Evolutionary conservation across 2,888 invertebrate genomes (phyloP).

Genomic region (Pristionchus maxplancki): DNA sequence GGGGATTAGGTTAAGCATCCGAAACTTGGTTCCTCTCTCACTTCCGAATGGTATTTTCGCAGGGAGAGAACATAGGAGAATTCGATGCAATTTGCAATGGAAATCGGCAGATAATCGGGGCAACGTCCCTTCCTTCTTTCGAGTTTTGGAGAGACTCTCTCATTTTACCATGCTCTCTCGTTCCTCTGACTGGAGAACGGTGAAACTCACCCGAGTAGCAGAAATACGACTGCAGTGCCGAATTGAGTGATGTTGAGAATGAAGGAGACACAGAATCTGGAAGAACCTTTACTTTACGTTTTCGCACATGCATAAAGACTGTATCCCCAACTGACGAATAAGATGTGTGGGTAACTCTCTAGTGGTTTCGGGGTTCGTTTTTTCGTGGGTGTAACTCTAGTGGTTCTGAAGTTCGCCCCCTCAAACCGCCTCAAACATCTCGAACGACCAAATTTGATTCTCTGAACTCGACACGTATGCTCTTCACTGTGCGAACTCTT

Average conservation of each 20-base stretch:
- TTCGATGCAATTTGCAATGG: no score
- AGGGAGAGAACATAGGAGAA: neutral
- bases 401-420: neutral
- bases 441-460: neutral
- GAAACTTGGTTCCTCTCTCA: neutral
- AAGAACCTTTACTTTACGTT: neutral
- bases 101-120: no score
- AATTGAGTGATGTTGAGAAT: conserved; percentile 72
- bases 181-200: neutral
- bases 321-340: no score
- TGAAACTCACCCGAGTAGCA: conserved; percentile 63
- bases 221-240: conserved; percentile 75
- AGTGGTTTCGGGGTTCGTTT: neutral
- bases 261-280: conserved; percentile 67
- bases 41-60: neutral
- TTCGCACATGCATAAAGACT: no score
- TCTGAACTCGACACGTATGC: neutral
- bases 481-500: neutral
- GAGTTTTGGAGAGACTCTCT: neutral
- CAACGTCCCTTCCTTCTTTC: no score
- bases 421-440: neutral
- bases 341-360: neutral
- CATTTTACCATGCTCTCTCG: neutral
- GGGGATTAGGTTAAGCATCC: neutral
- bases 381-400: neutral